These are phyloP conservation scores for Umimayanthus chanpuru DNA, from an alignment of 92 coral and sea anemone species.

Conservation along the genomic window DNA sequence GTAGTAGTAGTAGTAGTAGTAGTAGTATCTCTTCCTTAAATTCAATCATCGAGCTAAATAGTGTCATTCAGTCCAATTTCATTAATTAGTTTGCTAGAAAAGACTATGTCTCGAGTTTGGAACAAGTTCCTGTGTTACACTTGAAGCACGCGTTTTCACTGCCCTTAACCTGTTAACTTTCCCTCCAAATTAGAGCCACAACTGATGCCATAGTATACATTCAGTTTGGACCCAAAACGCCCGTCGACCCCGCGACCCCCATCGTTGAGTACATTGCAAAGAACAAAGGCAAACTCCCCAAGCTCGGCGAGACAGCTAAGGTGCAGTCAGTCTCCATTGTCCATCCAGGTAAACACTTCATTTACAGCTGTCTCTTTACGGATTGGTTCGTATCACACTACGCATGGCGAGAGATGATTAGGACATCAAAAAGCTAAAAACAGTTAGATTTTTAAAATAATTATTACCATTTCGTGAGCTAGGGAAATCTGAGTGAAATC, in stretches of 20 bases:
- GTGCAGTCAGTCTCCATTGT: constrained; percentile 65
- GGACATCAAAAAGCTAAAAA: too few species aligned
- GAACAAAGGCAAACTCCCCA: constrained; percentile 66
- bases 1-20: too few species aligned
- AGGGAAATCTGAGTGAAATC: too few species aligned
- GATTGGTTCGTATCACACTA: too few species aligned
- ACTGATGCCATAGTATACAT: constrained; percentile 46
- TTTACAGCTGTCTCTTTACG: background rate
- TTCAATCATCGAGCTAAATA: too few species aligned
- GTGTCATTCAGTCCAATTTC: too few species aligned
- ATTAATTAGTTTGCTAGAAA: too few species aligned
- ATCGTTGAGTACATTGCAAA: constrained; percentile 59
- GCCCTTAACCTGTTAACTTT: background rate
- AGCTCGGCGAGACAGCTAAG: constrained; percentile 52
- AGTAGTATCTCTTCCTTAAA: too few species aligned
- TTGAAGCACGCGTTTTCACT: background rate
- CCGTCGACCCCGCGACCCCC: constrained; percentile 59
- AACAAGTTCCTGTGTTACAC: background rate
- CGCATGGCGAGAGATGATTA: too few species aligned
- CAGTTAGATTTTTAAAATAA: too few species aligned
- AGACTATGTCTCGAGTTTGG: background rate
- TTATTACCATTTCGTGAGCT: too few species aligned
- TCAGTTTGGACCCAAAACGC: constrained; percentile 64
- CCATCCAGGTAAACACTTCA: constrained; percentile 69
- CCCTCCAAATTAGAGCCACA: constrained; percentile 4